These are phyloP conservation scores for Myiothlypis chrysogaster DNA, from an alignment of 2,797 vertebrate genomes.

Conservation along the genomic window DNA sequence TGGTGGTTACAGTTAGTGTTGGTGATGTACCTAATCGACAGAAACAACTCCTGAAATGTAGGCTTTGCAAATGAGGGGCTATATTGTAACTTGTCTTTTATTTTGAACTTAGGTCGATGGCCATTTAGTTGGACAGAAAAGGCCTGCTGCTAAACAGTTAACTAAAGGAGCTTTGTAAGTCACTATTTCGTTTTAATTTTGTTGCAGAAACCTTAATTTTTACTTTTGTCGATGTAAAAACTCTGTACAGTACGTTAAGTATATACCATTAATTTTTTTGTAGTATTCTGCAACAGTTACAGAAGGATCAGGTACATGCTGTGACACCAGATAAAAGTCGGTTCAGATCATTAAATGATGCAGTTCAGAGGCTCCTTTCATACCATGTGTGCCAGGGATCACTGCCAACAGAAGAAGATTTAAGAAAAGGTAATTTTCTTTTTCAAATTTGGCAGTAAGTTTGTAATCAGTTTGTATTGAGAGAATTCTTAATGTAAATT, in stretches of 20 bases:
- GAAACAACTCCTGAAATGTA: background rate
- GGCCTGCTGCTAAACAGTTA: constrained; percentile 85
- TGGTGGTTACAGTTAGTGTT: background rate
- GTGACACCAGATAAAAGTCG: constrained; percentile 81
- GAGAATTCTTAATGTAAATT: background rate
- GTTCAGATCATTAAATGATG: constrained; percentile 86
- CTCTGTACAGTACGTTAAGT: background rate
- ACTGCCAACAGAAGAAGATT: constrained; percentile 85
- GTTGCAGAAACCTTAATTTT: background rate
- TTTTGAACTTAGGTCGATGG: constrained; percentile 74
- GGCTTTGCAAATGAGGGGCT: background rate
- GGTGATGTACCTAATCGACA: background rate
- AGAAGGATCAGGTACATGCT: constrained; percentile 85
- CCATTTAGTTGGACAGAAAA: constrained; percentile 82
- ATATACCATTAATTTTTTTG: background rate
- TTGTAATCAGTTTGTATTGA: background rate
- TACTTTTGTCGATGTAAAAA: background rate
- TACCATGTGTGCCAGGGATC: constrained; percentile 94
- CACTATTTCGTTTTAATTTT: background rate
- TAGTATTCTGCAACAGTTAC: constrained; percentile 89
- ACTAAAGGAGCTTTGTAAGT: constrained; percentile 95
- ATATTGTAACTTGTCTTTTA: constrained; percentile 28
- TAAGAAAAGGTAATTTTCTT: constrained; percentile 83
- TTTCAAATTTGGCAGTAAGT: background rate
- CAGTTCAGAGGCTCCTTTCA: constrained; percentile 87